These are phyloP conservation scores for Plotosus lineatus DNA, from an alignment of 2,113 vertebrate genomes.

Conservation along the genomic window DNA sequence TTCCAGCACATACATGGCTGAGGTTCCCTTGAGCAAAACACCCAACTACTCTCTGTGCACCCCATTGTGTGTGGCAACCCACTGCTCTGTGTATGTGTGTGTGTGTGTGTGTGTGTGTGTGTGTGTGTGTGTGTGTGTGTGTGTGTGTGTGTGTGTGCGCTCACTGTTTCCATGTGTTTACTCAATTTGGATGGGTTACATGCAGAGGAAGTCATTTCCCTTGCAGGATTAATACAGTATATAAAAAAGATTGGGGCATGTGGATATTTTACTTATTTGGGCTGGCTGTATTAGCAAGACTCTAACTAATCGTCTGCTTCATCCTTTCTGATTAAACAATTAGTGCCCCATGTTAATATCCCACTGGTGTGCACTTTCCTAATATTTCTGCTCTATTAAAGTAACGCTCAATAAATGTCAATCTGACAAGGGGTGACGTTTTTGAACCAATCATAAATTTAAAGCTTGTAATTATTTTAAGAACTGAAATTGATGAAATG, in stretches of 20 bases:
- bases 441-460: slow-evolving; percentile 76
- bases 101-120: too few relatives aligned
- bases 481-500: slow-evolving; percentile 79
- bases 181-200: too few relatives aligned
- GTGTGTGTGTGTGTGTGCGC: too few relatives aligned
- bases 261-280: not conserved
- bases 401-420: slow-evolving; percentile 72
- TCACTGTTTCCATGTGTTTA: too few relatives aligned
- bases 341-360: slow-evolving; percentile 19
- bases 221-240: too few relatives aligned
- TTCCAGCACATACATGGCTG: too few relatives aligned
- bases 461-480: slow-evolving; percentile 77
- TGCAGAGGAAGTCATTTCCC: too few relatives aligned
- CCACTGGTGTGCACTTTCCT: slow-evolving; percentile 24
- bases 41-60: too few relatives aligned
- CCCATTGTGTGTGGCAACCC: too few relatives aligned
- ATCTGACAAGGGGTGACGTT: slow-evolving; percentile 64
- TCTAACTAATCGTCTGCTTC: slow-evolving; percentile 31
- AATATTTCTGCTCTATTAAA: slow-evolving; percentile 56
- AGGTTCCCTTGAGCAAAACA: too few relatives aligned
- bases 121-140: too few relatives aligned
- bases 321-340: slow-evolving; percentile 20
- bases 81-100: too few relatives aligned
- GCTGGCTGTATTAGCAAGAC: not conserved
- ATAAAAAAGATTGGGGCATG: not conserved